These are phyloP conservation scores for Hypotaenidia okinawae DNA, from an alignment of 2,797 vertebrate species.

Conservation along the genomic window DNA sequence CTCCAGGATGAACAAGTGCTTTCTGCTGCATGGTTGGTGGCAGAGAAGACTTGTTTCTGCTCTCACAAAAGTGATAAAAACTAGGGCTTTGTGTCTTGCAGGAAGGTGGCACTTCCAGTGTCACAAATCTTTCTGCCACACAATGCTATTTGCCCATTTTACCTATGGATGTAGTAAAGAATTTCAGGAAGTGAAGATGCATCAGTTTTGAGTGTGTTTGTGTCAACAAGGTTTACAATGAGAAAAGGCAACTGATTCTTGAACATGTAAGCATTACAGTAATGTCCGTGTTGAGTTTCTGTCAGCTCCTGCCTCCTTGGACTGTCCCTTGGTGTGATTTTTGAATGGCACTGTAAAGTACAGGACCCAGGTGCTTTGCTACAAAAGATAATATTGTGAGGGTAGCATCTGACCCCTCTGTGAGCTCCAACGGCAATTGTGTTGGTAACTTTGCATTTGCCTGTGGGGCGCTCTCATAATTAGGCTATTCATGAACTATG, in stretches of 20 bases:
- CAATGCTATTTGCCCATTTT: accelerated
- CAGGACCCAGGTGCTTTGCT: slow-evolving; percentile 63
- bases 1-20: not conserved
- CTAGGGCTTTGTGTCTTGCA: not conserved
- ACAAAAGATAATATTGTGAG: slow-evolving; percentile 64
- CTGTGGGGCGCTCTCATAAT: slow-evolving; percentile 71
- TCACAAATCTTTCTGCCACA: not conserved
- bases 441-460: slow-evolving; percentile 71
- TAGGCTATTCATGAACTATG: slow-evolving; percentile 74
- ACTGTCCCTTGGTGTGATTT: slow-evolving; percentile 33
- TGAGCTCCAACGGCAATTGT: slow-evolving; percentile 69
- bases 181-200: not conserved
- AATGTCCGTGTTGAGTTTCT: slow-evolving; percentile 2
- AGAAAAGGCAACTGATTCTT: not conserved
- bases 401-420: slow-evolving; percentile 60
- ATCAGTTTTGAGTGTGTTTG: not conserved
- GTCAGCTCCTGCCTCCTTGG: not conserved
- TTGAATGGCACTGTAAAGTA: slow-evolving; percentile 56
- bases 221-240: not conserved
- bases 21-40: not conserved
- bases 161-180: not conserved
- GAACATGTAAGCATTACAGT: not conserved
- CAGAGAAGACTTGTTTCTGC: not conserved
- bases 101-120: not conserved
- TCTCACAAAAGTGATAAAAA: not conserved